Evolutionary conservation across 1,140 invertebrate genomes (phyloP).

Genomic region (Caligus rogercresseyi): DNA sequence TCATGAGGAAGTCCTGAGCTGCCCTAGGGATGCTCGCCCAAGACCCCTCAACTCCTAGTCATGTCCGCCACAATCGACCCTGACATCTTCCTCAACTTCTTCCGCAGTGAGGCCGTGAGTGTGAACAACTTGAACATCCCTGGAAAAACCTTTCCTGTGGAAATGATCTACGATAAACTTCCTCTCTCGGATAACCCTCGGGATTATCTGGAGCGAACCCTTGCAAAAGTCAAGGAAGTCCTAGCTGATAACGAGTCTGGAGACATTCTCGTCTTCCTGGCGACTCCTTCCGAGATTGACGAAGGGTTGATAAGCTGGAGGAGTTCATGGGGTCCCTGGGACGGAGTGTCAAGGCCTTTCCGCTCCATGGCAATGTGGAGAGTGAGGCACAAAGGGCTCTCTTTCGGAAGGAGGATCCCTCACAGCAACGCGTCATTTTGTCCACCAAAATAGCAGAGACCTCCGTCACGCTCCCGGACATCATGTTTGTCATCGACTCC

Average conservation of each 20-base stretch:
- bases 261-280: constrained; percentile 97
- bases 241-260: constrained; percentile 72
- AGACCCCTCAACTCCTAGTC: constrained; percentile 95
- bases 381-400: constrained; percentile 80
- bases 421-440: constrained; percentile 86
- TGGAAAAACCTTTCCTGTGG: constrained; percentile 92
- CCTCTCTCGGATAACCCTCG: constrained; percentile 85
- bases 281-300: constrained; percentile 99
- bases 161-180: constrained; percentile 82
- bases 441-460: constrained; percentile 98
- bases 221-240: constrained; percentile 91
- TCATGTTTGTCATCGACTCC: constrained; percentile 95
- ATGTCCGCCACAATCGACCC: constrained; percentile 99
- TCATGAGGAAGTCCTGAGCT: constrained; percentile 76
- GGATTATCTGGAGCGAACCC: constrained; percentile 95
- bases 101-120: constrained; percentile 81
- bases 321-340: constrained; percentile 81
- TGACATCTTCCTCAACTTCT: constrained; percentile 90
- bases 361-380: constrained; percentile 89
- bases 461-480: constrained; percentile 71
- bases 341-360: constrained; percentile 93
- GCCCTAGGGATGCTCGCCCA: constrained; percentile 73
- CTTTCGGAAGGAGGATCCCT: constrained; percentile 84
- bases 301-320: constrained; percentile 70
- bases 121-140: constrained; percentile 67